A percentile compares a stretch with the other conserved stretches of the same genome.
phyloP scores from a whole-genome alignment of 2,113 vertebrate species.

The Dunckerocampus dactyliophorus region DNA sequence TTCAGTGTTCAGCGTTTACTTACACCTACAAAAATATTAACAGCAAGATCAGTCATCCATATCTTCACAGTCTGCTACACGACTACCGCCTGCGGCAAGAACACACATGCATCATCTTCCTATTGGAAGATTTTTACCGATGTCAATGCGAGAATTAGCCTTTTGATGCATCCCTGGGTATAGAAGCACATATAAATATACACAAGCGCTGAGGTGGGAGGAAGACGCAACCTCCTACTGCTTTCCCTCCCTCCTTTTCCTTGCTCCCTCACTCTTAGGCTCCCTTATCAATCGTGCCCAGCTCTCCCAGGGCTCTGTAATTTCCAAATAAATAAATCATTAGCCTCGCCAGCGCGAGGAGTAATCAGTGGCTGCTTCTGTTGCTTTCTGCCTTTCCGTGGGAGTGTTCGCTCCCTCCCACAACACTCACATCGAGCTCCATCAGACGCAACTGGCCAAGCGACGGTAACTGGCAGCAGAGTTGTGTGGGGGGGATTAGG shows the following conservation, averaged over 20 bases:
- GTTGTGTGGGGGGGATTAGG: conserved; percentile 36
- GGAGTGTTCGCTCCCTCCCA: conserved; percentile 49
- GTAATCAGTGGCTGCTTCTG: conserved; percentile 56
- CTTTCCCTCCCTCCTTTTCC: conserved; percentile 3
- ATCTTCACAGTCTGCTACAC: conserved; percentile 33
- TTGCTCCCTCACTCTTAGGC: conserved; percentile 19
- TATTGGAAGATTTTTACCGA: conserved; percentile 10
- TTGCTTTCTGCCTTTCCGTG: conserved; percentile 35
- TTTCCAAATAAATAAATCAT: conserved; percentile 72
- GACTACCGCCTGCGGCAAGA: conserved; percentile 21
- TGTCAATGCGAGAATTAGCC: conserved; percentile 41
- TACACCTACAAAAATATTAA: conserved; percentile 16
- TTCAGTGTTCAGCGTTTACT: conserved; percentile 16
- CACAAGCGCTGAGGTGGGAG: conserved; percentile 19
- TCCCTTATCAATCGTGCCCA: conserved; percentile 59
- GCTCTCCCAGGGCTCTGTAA: conserved; percentile 52
- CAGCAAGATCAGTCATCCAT: conserved; percentile 50
- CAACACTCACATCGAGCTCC: conserved; percentile 55
- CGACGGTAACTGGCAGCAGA: conserved; percentile 24
- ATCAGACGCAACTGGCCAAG: conserved; percentile 34
- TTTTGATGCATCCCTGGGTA: conserved; percentile 30
- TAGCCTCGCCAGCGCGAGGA: conserved; percentile 51
- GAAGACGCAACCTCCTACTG: conserved; percentile 25
- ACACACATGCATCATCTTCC: conserved; percentile 15
- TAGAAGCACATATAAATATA: conserved; percentile 2